Evolutionary conservation across 2,888 invertebrate species (phyloP), one percentile per base, ranked within the genome.

Genomic region (Fabriciana adippe): DNA sequence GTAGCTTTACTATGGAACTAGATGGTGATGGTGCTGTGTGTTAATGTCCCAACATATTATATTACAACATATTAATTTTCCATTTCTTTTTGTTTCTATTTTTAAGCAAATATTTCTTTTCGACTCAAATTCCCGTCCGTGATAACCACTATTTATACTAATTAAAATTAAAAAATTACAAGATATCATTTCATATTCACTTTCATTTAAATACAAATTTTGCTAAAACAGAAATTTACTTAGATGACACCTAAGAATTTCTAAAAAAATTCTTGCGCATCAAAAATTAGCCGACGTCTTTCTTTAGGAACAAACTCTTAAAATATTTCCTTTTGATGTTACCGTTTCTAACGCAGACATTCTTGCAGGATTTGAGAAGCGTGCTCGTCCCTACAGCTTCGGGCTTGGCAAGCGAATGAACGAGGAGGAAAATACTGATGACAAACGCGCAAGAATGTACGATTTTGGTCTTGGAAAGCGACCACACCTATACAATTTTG

Each of bases 341-440:
- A n/a, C 48, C 31, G 47, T 48, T 18, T 45, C 41, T 54, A 51
- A 56, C 21, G 47, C 31, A 31, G 26, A 15, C 31, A 14, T 31
- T 56, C 56, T 66, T 26, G 48, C 83, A 93, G 93, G 78, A 47
- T 88, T 86, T 67, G 88, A 89, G 74, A 94, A 95, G 83, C 93
- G 95, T 66, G 93, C 93, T 41, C 93, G 94, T 31, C 94, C 94
- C 0, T 96, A 95, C 86, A 94, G 94, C 35, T 95, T 96, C 78
- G 96, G 96, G 0, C 88, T 96, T n/a, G 96, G 96, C 1, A 94
- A 95, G 75, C 93, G 96, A 14, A 90, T 93, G 71, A 81, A 79
- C 14, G 87, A 86, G 21, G 87, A 87, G 68, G 87, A 86, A 0
- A 72, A 77, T 2, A 73, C 78, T 0, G 89, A 91, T 72, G 89